Evolutionary conservation across 2,888 invertebrate species (phyloP), one percentile per base, ranked within the genome.

Genomic region (Tiphia femorata): DNA sequence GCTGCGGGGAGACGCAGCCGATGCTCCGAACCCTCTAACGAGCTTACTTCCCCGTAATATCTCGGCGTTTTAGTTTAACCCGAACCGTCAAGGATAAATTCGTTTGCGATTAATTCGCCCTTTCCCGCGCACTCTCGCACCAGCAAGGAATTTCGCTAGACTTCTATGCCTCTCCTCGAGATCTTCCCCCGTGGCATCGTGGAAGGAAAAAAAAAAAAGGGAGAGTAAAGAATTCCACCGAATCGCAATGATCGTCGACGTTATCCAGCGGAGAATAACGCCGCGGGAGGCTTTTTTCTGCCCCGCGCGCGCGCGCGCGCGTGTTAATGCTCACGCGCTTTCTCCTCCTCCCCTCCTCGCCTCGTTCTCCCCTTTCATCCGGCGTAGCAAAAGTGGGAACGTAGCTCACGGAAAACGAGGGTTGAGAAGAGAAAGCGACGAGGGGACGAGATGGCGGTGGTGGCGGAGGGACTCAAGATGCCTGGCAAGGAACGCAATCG

Each of bases 31-130:
- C 76, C 76, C 75, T 76, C 76, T 79, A 82, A 81, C 80, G 77
- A 81, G 81, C 80, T 82, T 80, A 79, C 77, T 76, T 79, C 75
- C 73, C 68, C 74, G 75, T 80, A 76, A 78, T 80, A 80, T 79
- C 75, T 75, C 70, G 66, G 70, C 75, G 75, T 77, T 79, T 79
- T 77, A 77, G 76, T 70, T 75, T 71, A 71, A 72, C 77, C 71
- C 56, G 68, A 67, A 71, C 70, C 70, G 70, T 68, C 71, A 61
- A 67, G 75, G 73, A 78, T 78, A 75, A 78, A 78, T 76, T 78
- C 77, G 73, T 78, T 75, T 76, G 73, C 78, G 72, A 78, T 78
- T 78, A 75, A 78, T 78, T 75, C 66, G 62, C 68, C 60, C 66
- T 59, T n/a, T 64, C 67, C 63, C 58, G 49, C 54, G 46, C 65